Evolutionary conservation across 2,797 vertebrate species (phyloP).

Genomic region (Prionace glauca): DNA sequence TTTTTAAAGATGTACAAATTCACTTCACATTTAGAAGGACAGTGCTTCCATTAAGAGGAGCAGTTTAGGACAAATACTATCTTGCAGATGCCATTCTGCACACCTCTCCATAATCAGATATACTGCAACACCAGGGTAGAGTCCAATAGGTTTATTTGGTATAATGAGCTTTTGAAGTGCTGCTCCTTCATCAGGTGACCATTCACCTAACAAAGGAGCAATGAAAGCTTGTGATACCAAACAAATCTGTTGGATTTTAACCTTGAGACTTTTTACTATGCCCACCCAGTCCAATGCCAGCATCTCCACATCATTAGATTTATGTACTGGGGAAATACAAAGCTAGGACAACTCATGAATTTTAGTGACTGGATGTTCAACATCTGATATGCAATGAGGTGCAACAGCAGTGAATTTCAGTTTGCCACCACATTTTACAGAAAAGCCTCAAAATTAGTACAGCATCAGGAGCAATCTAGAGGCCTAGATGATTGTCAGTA

Average conservation of each 20-base stretch:
- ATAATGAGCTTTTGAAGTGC: too few relatives aligned
- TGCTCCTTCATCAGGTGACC: too few relatives aligned
- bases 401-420: background rate
- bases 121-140: background rate
- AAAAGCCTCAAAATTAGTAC: background rate
- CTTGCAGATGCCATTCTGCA: background rate
- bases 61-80: background rate
- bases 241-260: too few relatives aligned
- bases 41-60: background rate
- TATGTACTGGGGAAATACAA: background rate
- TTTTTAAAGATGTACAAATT: background rate
- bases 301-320: too few relatives aligned
- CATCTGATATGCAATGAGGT: background rate
- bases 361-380: background rate
- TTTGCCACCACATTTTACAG: background rate
- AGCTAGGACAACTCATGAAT: background rate
- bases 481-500: background rate
- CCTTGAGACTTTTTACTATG: too few relatives aligned
- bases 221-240: too few relatives aligned
- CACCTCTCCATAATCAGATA: background rate
- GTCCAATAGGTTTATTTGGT: too few relatives aligned
- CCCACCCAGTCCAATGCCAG: too few relatives aligned
- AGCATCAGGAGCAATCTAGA: background rate
- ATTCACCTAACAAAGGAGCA: too few relatives aligned
- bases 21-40: background rate